These are phyloP conservation scores for Acestrorhynchus altus DNA, from an alignment of 2,797 vertebrate genomes.

Conservation along the genomic window DNA sequence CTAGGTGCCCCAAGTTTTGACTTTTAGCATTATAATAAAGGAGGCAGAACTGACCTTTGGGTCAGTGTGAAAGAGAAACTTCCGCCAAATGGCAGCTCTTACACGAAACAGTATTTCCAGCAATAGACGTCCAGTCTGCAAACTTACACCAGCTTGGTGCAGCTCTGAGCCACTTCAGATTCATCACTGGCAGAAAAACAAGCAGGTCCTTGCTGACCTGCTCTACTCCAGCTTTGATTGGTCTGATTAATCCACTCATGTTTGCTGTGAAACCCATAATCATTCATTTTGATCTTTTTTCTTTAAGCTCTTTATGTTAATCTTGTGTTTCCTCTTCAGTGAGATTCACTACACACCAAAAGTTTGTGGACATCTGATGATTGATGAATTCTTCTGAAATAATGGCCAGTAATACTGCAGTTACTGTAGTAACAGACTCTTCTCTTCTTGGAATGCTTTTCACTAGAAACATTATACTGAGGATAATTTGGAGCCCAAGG, in stretches of 20 bases:
- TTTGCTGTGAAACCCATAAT: background rate
- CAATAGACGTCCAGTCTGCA: background rate
- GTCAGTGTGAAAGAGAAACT: constrained; percentile 6
- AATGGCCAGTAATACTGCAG: too few relatives aligned
- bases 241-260: background rate
- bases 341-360: too few relatives aligned
- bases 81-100: background rate
- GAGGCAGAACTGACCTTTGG: background rate
- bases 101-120: background rate
- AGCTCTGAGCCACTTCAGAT: background rate
- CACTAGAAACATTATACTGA: too few relatives aligned
- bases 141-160: background rate
- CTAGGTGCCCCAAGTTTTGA: background rate
- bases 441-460: too few relatives aligned
- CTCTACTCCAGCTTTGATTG: background rate
- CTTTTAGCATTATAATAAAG: background rate
- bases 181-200: background rate
- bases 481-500: too few relatives aligned
- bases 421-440: too few relatives aligned
- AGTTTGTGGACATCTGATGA: too few relatives aligned
- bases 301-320: background rate
- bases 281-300: constrained; percentile 1
- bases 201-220: background rate
- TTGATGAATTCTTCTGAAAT: too few relatives aligned
- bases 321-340: background rate